phyloP scores from a whole-genome alignment of 2,888 invertebrate genomes.

The Amiota communis region DNA sequence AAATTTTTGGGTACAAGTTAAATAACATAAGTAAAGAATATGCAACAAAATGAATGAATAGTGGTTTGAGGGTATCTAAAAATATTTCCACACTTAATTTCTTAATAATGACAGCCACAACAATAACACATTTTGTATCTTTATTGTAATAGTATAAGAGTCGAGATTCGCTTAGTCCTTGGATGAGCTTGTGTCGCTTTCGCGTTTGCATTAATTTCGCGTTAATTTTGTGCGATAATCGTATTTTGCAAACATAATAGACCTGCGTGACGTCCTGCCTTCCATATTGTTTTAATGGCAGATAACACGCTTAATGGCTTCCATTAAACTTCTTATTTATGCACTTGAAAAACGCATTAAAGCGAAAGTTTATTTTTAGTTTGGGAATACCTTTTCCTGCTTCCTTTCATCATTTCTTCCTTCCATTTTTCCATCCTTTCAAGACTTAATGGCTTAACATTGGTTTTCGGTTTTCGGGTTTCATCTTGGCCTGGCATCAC shows the following conservation, averaged over 20 bases:
- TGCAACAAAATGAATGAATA: not conserved
- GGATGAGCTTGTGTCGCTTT: conserved; percentile 26
- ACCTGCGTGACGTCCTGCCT: conserved; percentile 31
- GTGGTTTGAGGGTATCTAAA: conserved; percentile 2
- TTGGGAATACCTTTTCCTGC: not conserved
- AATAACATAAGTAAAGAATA: not conserved
- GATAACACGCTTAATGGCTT: conserved; percentile 61
- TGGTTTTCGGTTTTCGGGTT: too few relatives aligned
- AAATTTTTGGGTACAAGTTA: not conserved
- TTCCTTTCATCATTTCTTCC: too few relatives aligned
- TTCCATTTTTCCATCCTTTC: too few relatives aligned
- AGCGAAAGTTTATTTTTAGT: conserved; percentile 27
- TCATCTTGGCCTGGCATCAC: too few relatives aligned
- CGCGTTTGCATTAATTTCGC: conserved; percentile 64
- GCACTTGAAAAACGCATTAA: conserved; percentile 60
- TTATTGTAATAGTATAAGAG: not conserved
- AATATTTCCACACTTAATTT: conserved; percentile 24
- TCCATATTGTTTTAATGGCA: conserved; percentile 64
- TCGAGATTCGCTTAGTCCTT: not conserved
- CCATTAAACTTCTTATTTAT: conserved; percentile 64
- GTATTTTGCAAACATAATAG: conserved; percentile 49
- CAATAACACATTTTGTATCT: conserved; percentile 9
- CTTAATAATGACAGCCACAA: conserved; percentile 18
- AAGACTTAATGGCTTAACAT: too few relatives aligned
- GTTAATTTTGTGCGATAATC: conserved; percentile 63